Evolutionary conservation across 2,888 invertebrate species (phyloP).

Genomic region (Epistrophe grossulariae): DNA sequence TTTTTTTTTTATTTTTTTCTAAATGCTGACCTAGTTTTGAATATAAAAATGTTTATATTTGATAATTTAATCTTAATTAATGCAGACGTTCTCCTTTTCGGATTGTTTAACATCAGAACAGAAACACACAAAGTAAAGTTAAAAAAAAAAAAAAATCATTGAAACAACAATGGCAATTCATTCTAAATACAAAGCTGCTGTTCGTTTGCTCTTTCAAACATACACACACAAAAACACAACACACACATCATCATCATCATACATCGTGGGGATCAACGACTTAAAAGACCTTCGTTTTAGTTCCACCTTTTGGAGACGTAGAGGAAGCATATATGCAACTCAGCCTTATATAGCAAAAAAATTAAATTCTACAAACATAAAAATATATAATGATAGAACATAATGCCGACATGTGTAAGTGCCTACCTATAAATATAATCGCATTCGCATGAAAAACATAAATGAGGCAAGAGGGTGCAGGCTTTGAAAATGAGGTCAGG

Average conservation of each 20-base stretch:
- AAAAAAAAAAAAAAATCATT: conserved; percentile 8
- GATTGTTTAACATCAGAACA: conserved; percentile 62
- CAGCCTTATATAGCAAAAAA: conserved; percentile 16
- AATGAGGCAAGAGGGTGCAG: conserved; percentile 45
- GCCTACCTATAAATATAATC: conserved; percentile 30
- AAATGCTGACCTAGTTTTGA: conserved; percentile 66
- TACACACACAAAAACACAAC: conserved; percentile 25
- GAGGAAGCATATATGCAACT: conserved; percentile 63
- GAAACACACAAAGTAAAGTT: conserved; percentile 26
- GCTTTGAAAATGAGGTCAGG: conserved; percentile 38
- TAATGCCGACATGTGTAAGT: conserved; percentile 43
- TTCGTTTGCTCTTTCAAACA: not conserved
- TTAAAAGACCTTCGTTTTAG: conserved; percentile 68
- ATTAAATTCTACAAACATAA: conserved; percentile 23
- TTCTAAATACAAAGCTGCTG: conserved; percentile 14
- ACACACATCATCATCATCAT: conserved; percentile 28
- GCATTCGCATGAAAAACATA: conserved; percentile 23
- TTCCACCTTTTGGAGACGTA: conserved; percentile 55
- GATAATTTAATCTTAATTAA: conserved; percentile 75
- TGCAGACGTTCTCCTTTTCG: conserved; percentile 75
- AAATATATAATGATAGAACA: conserved; percentile 30
- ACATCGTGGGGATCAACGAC: conserved; percentile 68
- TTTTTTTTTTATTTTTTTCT: conserved; percentile 17
- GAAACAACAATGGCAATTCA: conserved; percentile 52
- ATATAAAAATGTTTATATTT: conserved; percentile 57